Percentiles rank a stretch among this genome's conserved stretches.
These are phyloP conservation scores for Drepana arcuata DNA, from an alignment of 1,140 invertebrate genomes.

Conservation along the genomic window DNA sequence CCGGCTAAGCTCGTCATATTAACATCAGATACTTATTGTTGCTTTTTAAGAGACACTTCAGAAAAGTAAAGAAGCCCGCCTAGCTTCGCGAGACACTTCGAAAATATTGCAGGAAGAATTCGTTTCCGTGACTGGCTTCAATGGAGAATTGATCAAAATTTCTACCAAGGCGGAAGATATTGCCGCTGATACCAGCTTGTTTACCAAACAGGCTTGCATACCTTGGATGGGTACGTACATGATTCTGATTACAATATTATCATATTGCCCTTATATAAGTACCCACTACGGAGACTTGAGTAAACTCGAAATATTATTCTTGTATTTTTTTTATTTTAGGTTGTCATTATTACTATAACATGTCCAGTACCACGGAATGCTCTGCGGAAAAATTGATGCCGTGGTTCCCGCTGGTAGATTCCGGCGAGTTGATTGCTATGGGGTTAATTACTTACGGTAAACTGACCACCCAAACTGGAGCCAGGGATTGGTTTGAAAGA, in stretches of 20 bases:
- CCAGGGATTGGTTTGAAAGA: slow-evolving; percentile 34
- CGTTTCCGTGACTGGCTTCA: slow-evolving; percentile 36
- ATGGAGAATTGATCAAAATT: slow-evolving; percentile 19
- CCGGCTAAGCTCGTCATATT: too few relatives aligned
- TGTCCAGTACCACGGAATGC: slow-evolving; percentile 21
- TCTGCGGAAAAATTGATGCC: slow-evolving; percentile 18
- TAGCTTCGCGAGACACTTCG: slow-evolving; percentile 1
- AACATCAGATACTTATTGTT: too few relatives aligned
- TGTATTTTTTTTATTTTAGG: slow-evolving; percentile 27
- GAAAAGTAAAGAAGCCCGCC: slow-evolving; percentile 3
- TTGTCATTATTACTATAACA: slow-evolving; percentile 53
- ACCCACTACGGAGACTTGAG: not conserved
- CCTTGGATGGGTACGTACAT: slow-evolving; percentile 56
- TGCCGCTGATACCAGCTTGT: slow-evolving; percentile 11
- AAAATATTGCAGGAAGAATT: slow-evolving; percentile 16
- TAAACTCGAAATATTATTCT: too few relatives aligned
- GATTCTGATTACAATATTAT: too few relatives aligned
- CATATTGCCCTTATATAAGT: too few relatives aligned
- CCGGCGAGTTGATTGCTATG: slow-evolving; percentile 21
- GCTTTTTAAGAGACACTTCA: slow-evolving; percentile 14
- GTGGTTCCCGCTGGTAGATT: slow-evolving; percentile 31
- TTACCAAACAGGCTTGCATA: slow-evolving; percentile 45
- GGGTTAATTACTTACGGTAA: slow-evolving; percentile 29
- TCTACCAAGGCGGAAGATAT: slow-evolving; percentile 20
- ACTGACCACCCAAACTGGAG: slow-evolving; percentile 6